phyloP scores from a whole-genome alignment of 2,113 vertebrate genomes.

The Onychostoma macrolepis region DNA sequence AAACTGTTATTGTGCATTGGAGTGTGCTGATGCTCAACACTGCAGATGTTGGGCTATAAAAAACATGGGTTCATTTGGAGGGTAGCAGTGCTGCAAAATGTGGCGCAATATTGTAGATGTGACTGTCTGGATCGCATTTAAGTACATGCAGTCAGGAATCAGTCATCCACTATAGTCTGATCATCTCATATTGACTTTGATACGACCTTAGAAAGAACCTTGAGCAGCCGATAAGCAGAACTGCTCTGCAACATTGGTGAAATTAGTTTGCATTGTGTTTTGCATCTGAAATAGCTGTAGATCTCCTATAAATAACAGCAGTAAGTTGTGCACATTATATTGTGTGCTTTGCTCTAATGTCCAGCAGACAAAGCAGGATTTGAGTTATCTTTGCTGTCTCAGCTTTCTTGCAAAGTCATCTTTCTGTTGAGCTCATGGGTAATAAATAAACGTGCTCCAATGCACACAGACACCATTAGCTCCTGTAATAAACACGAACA shows the following conservation, averaged over 20 bases:
- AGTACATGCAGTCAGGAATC: neutral
- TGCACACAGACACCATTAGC: neutral
- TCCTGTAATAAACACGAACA: neutral
- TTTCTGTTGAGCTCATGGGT: neutral
- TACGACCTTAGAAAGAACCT: neutral
- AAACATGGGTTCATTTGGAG: conserved; percentile 38
- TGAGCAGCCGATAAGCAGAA: neutral
- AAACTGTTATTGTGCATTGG: neutral
- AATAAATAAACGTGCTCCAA: neutral
- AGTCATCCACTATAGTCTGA: neutral
- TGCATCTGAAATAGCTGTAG: neutral
- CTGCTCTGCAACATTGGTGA: no score
- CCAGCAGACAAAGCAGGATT: neutral
- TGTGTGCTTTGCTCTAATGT: neutral
- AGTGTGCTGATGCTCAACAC: conserved; percentile 35
- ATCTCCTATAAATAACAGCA: neutral
- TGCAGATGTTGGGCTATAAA: conserved; percentile 41
- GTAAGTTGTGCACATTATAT: neutral
- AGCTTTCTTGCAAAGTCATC: conserved; percentile 25
- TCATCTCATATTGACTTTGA: neutral
- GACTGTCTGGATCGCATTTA: neutral
- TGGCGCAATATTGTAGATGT: neutral
- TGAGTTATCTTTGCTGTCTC: neutral
- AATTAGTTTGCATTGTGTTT: neutral
- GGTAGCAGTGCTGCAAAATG: conserved; percentile 46